These are phyloP conservation scores for Apomyelois bistriatella DNA, from an alignment of 2,888 invertebrate species.

Conservation along the genomic window DNA sequence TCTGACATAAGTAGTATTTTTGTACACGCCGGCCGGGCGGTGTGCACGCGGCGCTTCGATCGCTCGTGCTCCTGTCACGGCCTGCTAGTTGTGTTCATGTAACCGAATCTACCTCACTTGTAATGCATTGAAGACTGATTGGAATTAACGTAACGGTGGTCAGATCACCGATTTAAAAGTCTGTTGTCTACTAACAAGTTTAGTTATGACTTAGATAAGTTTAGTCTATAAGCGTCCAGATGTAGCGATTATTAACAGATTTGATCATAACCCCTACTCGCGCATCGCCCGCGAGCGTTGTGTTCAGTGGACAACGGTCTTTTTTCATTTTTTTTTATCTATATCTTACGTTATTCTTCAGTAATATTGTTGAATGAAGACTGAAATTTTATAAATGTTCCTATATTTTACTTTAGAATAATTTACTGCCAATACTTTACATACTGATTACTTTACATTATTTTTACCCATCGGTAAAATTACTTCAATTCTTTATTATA, in stretches of 20 bases:
- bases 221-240: conserved; percentile 23
- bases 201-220: conserved; percentile 26
- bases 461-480: conserved; percentile 67
- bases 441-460: conserved; percentile 71
- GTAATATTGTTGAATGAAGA: conserved; percentile 72
- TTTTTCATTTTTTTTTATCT: conserved; percentile 48
- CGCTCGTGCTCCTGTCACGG: conserved; percentile 29
- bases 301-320: conserved; percentile 60
- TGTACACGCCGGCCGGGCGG: conserved; percentile 41
- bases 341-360: conserved; percentile 65
- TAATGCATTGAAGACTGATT: conserved; percentile 70
- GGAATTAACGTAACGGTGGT: conserved; percentile 66
- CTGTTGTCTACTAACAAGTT: conserved; percentile 65
- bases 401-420: conserved; percentile 79
- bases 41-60: conserved; percentile 23
- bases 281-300: background rate
- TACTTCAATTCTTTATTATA: conserved; percentile 64
- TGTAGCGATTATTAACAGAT: conserved; percentile 7
- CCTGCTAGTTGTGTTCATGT: conserved; percentile 44
- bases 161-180: conserved; percentile 68
- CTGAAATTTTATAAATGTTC: conserved; percentile 77
- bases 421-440: conserved; percentile 72
- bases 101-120: conserved; percentile 68
- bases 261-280: background rate
- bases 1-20: conserved; percentile 57